These are phyloP conservation scores for Onychorhynchus coronatus DNA, from an alignment of 2,113 vertebrate genomes.

Conservation along the genomic window DNA sequence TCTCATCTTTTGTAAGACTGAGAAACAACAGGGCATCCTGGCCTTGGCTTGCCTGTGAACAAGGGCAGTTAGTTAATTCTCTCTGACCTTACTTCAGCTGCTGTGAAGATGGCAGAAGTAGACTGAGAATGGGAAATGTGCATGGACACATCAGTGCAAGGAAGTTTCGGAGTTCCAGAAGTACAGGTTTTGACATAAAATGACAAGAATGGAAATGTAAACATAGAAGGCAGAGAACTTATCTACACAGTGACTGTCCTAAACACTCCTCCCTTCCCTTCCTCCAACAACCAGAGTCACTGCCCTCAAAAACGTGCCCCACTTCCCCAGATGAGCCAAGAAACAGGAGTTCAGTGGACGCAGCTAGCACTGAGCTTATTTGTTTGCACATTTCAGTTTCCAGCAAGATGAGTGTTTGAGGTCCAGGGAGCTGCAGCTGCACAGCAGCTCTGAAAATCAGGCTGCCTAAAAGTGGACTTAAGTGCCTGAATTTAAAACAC, in stretches of 20 bases:
- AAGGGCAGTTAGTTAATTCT: background rate
- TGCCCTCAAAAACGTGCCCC: background rate
- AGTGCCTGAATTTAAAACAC: background rate
- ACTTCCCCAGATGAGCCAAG: background rate
- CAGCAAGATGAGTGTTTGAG: background rate
- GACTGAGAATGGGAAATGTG: background rate
- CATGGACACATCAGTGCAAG: background rate
- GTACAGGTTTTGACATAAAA: background rate
- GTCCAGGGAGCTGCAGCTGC: background rate
- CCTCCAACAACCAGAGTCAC: background rate
- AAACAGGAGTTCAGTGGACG: background rate
- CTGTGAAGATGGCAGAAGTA: background rate
- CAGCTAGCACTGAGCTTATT: background rate
- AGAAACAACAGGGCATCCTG: background rate
- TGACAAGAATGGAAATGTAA: background rate
- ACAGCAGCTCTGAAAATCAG: background rate
- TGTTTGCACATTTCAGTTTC: background rate
- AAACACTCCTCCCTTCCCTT: background rate
- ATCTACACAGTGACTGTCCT: rapidly evolving
- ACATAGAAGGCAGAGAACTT: background rate
- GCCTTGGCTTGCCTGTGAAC: background rate
- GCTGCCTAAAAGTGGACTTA: background rate
- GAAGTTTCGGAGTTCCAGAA: background rate
- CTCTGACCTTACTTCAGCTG: background rate
- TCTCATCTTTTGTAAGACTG: background rate